Percentiles rank a stretch among this genome's conserved stretches.
Evolutionary conservation across 2,113 vertebrate species (phyloP).

Genomic region (Cyanoderma ruficeps): DNA sequence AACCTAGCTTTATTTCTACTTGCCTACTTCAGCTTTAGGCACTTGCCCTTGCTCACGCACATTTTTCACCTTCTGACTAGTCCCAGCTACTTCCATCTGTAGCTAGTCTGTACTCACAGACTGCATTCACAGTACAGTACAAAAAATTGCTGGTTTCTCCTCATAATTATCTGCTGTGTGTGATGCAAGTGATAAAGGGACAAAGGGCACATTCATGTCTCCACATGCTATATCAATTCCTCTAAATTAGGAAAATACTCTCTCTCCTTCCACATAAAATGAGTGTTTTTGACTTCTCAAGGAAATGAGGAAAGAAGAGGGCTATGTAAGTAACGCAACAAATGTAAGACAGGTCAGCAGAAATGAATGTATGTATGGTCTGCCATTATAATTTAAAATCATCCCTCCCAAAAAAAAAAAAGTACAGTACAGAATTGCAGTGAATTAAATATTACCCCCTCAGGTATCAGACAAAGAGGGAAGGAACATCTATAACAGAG

Average conservation of each 20-base stretch:
- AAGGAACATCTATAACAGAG: background rate
- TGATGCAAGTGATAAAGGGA: background rate
- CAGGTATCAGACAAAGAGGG: background rate
- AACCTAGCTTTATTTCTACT: background rate
- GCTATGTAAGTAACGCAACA: background rate
- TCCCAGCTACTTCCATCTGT: background rate
- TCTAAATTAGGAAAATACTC: background rate
- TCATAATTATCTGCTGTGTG: background rate
- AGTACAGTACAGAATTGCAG: background rate
- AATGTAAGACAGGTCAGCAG: background rate
- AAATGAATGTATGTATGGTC: background rate
- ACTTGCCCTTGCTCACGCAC: background rate
- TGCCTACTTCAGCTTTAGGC: background rate
- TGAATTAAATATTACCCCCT: background rate
- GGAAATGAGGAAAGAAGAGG: background rate
- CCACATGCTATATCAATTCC: background rate
- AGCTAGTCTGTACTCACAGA: background rate
- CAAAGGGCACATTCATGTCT: slow-evolving; percentile 8
- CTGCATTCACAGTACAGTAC: background rate
- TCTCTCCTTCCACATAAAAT: background rate
- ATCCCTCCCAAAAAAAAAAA: background rate
- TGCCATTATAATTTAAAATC: background rate
- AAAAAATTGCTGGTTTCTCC: slow-evolving; percentile 5
- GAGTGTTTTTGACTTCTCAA: background rate
- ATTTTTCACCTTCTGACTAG: background rate